phyloP scores from a whole-genome alignment of 2,797 vertebrate species.

The Carduelis carduelis region DNA sequence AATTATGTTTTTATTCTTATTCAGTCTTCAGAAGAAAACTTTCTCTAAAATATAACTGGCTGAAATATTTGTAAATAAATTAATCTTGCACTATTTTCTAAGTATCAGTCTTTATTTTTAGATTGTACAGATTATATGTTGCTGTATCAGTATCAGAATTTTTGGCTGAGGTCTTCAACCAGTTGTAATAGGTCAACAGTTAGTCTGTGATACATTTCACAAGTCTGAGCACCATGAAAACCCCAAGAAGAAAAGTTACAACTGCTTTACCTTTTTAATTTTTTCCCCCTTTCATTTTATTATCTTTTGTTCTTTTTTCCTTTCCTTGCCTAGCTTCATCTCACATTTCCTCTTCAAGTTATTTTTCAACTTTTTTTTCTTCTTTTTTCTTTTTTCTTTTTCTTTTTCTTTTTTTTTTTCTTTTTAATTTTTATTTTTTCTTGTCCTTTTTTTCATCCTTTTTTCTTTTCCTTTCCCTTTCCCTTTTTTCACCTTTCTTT shows the following conservation, averaged over 20 bases:
- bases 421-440: neutral
- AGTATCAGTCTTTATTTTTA: slow-evolving; percentile 54
- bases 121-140: slow-evolving; percentile 31
- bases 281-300: fast-evolving
- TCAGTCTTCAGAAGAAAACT: neutral
- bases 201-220: neutral
- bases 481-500: fast-evolving
- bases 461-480: neutral
- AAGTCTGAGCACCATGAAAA: neutral
- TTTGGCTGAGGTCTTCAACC: slow-evolving; percentile 29
- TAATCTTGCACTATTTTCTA: slow-evolving; percentile 21
- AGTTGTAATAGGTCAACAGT: neutral
- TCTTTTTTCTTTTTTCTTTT: fast-evolving
- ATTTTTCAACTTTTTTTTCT: fast-evolving
- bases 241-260: neutral
- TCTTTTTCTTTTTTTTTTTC: fast-evolving
- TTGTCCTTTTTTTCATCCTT: fast-evolving
- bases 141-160: slow-evolving; percentile 44
- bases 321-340: neutral
- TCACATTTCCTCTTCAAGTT: neutral
- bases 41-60: neutral
- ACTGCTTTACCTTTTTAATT: neutral
- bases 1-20: neutral
- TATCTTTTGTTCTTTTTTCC: fast-evolving
- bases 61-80: slow-evolving; percentile 62